phyloP scores from a whole-genome alignment of 2,113 vertebrate species.

The Cochlearius cochlearius region DNA sequence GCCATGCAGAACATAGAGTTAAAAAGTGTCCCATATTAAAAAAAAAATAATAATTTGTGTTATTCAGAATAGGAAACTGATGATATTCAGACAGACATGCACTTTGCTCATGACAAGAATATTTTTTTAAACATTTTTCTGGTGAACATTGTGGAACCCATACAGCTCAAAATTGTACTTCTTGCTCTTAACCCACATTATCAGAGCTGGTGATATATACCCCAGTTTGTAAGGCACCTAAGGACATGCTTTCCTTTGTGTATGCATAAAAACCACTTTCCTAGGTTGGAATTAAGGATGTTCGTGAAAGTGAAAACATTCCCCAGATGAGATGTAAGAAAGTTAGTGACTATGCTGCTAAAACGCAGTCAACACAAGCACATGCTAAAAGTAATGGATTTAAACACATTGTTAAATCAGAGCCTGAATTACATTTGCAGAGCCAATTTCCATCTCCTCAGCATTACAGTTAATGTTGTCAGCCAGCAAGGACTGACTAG shows the following conservation, averaged over 20 bases:
- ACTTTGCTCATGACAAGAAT: neutral
- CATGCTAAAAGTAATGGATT: neutral
- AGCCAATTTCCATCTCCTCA: neutral
- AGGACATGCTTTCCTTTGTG: neutral
- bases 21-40: neutral
- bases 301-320: neutral
- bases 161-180: neutral
- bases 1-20: neutral
- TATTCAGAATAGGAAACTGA: neutral
- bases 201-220: neutral
- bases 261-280: neutral
- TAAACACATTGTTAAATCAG: constrained; percentile 2
- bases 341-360: neutral
- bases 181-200: neutral
- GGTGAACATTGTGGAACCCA: neutral
- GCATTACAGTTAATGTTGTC: neutral
- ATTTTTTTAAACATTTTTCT: neutral
- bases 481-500: neutral
- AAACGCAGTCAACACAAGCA: neutral
- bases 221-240: neutral
- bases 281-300: neutral
- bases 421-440: neutral
- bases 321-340: neutral
- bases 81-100: neutral
- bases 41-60: neutral